Base-by-base conservation (phyloP, 2,888 invertebrate genomes). In the Agriopis aurantiaria region DNA sequence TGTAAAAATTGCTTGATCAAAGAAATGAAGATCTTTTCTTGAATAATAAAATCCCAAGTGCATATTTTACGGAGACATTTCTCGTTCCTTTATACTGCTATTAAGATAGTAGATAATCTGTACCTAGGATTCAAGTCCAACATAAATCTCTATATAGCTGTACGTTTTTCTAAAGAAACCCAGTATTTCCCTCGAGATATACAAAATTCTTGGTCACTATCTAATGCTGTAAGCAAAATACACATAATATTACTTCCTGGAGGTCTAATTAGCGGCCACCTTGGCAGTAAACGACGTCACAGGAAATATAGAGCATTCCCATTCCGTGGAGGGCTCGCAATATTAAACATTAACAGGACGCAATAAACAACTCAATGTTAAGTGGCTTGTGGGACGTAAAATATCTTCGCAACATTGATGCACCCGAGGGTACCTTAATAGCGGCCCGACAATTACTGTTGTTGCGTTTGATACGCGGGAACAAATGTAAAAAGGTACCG, bases 311-410 rank as follows among this genome's bases (percentile, higher is more conserved):
- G 71, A 69, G 70, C 70, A 60, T 73, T 67, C 71, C 71, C 68
- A 69, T 72, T 77, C 57, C 60, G 75, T 67, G 77, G 67, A 65
- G 60, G 56, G 69, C 63, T 41, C 72, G 77, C 75, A 73, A 75
- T 77, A 77, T 77, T 75, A 77, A 77, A 77, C 77, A 77, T 77
- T 77, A 74, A 72, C 74, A 73, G 66, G 73, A 77, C 71, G 71
- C 69, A 77, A 72, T 77, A 77, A 77, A 77, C 77, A 75, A 75
- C 75, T 77, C 75, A 72, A 77, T 75, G 75, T 77, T 77, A 75
- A 77, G 75, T 74, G 75, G 77, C 75, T 75, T 77, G 73, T 71
- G 65, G 71, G 72, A 73, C 75, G 74, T 75, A 72, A 75, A 75
- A 77, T 75, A 71, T 75, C 75, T 68, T 56, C 71, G 60, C 73